Conservation (phyloP, 2,888 invertebrate genomes). For the Oeneis ivallda region DNA sequence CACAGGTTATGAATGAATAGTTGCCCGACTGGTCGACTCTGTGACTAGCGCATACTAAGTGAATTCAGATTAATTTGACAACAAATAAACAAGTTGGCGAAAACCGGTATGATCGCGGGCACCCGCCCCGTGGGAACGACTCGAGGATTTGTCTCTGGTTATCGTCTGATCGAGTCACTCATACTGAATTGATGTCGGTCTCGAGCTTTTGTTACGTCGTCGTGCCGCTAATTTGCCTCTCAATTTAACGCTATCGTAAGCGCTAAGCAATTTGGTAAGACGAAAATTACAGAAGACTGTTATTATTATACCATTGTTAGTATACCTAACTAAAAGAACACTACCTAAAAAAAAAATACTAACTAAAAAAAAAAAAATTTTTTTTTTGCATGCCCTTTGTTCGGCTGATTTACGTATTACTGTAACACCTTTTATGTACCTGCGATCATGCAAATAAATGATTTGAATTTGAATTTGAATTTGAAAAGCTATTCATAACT, state of each 20-base stretch:
- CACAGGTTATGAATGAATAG: conserved; percentile 80
- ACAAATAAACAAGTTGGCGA: conserved; percentile 78
- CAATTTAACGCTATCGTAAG: conserved; percentile 44
- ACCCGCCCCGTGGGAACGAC: conserved; percentile 72
- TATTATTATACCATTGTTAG: too few species aligned
- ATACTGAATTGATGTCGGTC: conserved; percentile 35
- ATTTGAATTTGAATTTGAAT: too few species aligned
- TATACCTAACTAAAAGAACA: too few species aligned
- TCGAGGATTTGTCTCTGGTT: conserved; percentile 67
- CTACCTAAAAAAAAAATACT: too few species aligned
- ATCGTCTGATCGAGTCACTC: conserved; percentile 54
- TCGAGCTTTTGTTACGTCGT: conserved; percentile 51
- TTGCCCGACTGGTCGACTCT: conserved; percentile 66
- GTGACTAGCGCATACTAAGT: conserved; percentile 67
- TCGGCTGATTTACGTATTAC: too few species aligned
- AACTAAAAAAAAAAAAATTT: too few species aligned
- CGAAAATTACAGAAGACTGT: conserved; percentile 12
- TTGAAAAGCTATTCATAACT: too few species aligned
- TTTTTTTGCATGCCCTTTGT: too few species aligned
- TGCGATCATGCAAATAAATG: too few species aligned
- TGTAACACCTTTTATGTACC: too few species aligned
- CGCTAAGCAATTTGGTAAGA: conserved; percentile 17
- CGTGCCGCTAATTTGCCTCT: conserved; percentile 57
- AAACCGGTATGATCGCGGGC: conserved; percentile 73
- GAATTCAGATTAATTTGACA: conserved; percentile 80